These are phyloP conservation scores for Tokudaia tokunoshimensis DNA, from an alignment of 2,797 vertebrate species.

Conservation along the genomic window DNA sequence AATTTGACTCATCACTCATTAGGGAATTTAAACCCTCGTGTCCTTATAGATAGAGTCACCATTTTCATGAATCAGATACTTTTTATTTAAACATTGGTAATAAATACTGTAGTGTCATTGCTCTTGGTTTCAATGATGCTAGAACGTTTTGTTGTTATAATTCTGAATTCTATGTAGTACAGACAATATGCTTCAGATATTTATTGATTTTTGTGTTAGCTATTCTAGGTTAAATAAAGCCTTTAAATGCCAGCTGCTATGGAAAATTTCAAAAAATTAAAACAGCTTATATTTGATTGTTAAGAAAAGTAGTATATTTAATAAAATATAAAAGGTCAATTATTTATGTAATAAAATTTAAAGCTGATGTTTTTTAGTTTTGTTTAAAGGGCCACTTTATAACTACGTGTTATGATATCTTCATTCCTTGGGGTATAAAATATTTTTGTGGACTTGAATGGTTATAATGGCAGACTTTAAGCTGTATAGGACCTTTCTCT, in stretches of 20 bases:
- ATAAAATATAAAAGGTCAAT: constrained; percentile 47
- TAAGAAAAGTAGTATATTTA: constrained; percentile 47
- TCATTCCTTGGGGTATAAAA: constrained; percentile 21
- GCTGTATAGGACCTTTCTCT: background rate
- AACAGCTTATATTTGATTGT: constrained; percentile 60
- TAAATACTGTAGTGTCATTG: constrained; percentile 57
- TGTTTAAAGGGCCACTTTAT: constrained; percentile 29
- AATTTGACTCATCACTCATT: constrained; percentile 77
- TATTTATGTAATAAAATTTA: constrained; percentile 40
- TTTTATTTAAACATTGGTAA: constrained; percentile 49
- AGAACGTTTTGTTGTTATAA: constrained; percentile 40
- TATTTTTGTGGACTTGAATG: constrained; percentile 20
- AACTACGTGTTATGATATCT: constrained; percentile 2
- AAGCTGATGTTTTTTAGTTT: constrained; percentile 3
- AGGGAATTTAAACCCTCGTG: constrained; percentile 73
- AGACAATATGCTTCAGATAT: constrained; percentile 38
- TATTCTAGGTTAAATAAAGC: constrained; percentile 62
- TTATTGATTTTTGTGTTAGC: constrained; percentile 72
- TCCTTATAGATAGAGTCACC: constrained; percentile 73
- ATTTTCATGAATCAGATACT: constrained; percentile 68
- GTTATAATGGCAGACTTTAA: constrained; percentile 43
- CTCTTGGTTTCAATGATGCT: constrained; percentile 58
- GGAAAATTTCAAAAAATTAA: constrained; percentile 56
- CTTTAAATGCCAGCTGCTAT: constrained; percentile 39
- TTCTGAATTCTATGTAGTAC: constrained; percentile 66